Conservation (phyloP, 2,888 invertebrate genomes). For the Brassicogethes aeneus region DNA sequence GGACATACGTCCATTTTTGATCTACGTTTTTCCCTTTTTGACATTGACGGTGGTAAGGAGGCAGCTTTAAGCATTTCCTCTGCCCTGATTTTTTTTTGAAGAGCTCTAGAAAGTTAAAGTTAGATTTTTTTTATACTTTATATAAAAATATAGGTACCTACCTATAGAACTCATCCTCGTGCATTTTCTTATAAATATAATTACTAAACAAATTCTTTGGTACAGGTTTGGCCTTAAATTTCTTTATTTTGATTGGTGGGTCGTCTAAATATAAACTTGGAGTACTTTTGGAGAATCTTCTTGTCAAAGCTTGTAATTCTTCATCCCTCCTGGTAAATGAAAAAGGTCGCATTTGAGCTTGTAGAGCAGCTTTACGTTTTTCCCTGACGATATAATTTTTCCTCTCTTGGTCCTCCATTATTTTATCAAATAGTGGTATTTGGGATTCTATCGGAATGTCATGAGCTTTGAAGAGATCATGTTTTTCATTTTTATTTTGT, state of each 20-base stretch:
- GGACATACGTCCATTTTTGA: constrained; percentile 34
- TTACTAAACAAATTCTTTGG: constrained; percentile 63
- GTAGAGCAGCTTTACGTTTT: constrained; percentile 52
- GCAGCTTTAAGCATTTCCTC: constrained; percentile 60
- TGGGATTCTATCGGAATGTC: constrained; percentile 63
- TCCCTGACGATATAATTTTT: constrained; percentile 52
- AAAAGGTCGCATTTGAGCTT: constrained; percentile 57
- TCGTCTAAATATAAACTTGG: constrained; percentile 35
- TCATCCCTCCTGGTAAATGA: constrained; percentile 54
- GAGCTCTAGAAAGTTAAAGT: constrained; percentile 38
- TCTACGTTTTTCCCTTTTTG: constrained; percentile 46
- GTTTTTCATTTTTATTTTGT: constrained; percentile 40
- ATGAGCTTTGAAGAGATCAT: constrained; percentile 49
- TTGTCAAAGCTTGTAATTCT: constrained; percentile 39
- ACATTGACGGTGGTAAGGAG: constrained; percentile 60
- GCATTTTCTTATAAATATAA: constrained; percentile 60
- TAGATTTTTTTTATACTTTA: background rate
- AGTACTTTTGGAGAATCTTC: constrained; percentile 35
- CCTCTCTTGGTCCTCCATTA: constrained; percentile 62
- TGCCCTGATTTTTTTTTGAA: constrained; percentile 59
- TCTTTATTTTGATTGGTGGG: constrained; percentile 42
- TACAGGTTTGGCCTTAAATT: constrained; percentile 59
- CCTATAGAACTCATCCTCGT: constrained; percentile 66
- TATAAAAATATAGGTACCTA: constrained; percentile 24
- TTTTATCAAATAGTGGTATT: constrained; percentile 62